phyloP scores from a whole-genome alignment of 2,797 vertebrate genomes.

The Pyrrhura leucotis region DNA sequence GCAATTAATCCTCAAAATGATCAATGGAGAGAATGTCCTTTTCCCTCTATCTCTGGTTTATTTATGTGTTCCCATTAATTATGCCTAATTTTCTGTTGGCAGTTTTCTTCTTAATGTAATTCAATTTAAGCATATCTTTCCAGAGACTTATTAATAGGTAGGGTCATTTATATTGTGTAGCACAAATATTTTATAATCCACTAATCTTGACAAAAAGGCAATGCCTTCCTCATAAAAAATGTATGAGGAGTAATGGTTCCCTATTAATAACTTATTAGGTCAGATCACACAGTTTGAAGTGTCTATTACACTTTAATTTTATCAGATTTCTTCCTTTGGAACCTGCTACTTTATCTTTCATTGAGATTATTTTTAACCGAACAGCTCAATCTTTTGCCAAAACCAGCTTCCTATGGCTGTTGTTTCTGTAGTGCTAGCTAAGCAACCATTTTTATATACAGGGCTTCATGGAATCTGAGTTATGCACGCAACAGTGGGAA shows the following conservation, averaged over 20 bases:
- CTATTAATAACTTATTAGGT: conserved; percentile 97
- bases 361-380: conserved; percentile 63
- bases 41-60: conserved; percentile 74
- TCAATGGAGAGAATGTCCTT: conserved; percentile 76
- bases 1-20: conserved; percentile 76
- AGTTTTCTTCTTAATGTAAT: conserved; percentile 83
- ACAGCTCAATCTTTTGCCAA: not conserved
- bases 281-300: conserved; percentile 86
- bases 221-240: conserved; percentile 93
- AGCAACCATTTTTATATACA: not conserved
- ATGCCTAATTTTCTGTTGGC: conserved; percentile 80
- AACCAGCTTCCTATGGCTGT: not conserved
- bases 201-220: conserved; percentile 94
- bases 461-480: not conserved
- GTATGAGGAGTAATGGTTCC: conserved; percentile 94
- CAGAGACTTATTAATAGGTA: conserved; percentile 87
- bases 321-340: conserved; percentile 79
- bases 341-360: conserved; percentile 66
- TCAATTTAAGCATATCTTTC: conserved; percentile 86
- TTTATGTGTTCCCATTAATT: conserved; percentile 82
- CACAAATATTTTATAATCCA: conserved; percentile 95
- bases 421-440: not conserved
- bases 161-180: conserved; percentile 90
- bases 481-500: not conserved
- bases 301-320: conserved; percentile 84